Base-by-base conservation (phyloP, 1,140 invertebrate genomes). In the Anthonomus grandis region DNA sequence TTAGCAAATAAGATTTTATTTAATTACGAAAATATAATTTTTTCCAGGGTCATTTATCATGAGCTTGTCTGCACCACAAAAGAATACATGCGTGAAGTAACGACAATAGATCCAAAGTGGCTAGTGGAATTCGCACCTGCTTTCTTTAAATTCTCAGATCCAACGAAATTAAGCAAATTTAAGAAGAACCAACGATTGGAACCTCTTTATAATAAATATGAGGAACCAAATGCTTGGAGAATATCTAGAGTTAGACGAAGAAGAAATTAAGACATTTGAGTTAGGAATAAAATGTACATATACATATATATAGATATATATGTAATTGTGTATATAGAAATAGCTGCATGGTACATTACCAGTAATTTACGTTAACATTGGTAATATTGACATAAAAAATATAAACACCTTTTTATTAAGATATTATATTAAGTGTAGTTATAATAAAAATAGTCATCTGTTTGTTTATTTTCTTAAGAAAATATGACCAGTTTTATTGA, bases 31-130 rank as follows among this genome's bases (percentile, higher is more conserved):
- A 41, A 3, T 41, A 39, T 4, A 24, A 22, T 18, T 9, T 31
- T 44, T 54, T 75, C 25, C 70, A 90, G 89, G 90, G 94, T 99
- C 0, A 92, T 99, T 45, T 99, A 99, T 72, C 95, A 99, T 70
- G 97, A 99, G 75, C 74, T 99, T 45, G 95, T 99, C 0, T 90
- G 98, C 74, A 99, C 97, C 0, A 99, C 97, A 0, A 99, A 99
- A 70, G 97, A 99, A 75, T 99, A 99, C 70, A 99, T 99, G 97
- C 81, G 96, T 38, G 95, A 99, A 76, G 95, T 98, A 1, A 99
- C 95, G 0, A 93, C 95, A 0, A 98, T 99, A 37, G 97, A 99
- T 79, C 95, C 97, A 0, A 97, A 97, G 75, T 99, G 97, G 97
- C 77, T 99, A 18, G 95, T 99, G 1, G 97, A 99, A 74, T 99